Base-by-base conservation (phyloP, 1,140 invertebrate species). In the Lethrus apterus region DNA sequence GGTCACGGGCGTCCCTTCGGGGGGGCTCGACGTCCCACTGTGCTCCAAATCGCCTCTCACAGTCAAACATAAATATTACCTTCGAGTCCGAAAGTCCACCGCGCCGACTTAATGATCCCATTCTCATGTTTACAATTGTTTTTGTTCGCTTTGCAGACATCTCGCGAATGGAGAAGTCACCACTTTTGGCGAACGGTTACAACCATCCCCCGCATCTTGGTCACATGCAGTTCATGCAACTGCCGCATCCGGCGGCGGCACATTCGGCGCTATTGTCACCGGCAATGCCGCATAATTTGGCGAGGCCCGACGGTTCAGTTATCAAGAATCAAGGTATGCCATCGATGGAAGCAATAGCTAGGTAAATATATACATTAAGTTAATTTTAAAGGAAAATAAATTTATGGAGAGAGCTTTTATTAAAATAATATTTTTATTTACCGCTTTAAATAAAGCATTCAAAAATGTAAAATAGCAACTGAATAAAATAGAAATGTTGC, bases 131-230 rank as follows among this genome's bases (percentile, higher is more conserved):
- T 34, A 17, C 33, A 10, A 35, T 14, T 35, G 17, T 31, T 31
- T 9, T 14, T 2, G 29, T 31, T 31, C 4, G n/a, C 14, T 9
- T 78, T 77, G 5, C 75, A 85, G 84, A 89, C 72, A 85, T 89
- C 66, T 81, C 84, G 33, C 75, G 88, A 50, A 70, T 92, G 77
- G 89, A 93, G 66, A 94, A 95, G 69, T 91, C 88, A 17, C 89
- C 89, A 13, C 74, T 93, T 4, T 71, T 95, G 41, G 86, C 89
- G 23, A 95, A 95, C 64, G 92, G 91, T 23, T 95, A 94, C 75
- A 93, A 93, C 71, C 89, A 90, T 53, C 88, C 87, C 43, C 89
- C 90, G 32, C 91, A 90, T 54, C 84, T 89, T 64, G 86, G 85
- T 60, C 89, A 89, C 56, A 90, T 93, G 82, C 84, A 84, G 62